phyloP scores from a whole-genome alignment of 1,140 invertebrate genomes.

The Nasonia vitripennis region DNA sequence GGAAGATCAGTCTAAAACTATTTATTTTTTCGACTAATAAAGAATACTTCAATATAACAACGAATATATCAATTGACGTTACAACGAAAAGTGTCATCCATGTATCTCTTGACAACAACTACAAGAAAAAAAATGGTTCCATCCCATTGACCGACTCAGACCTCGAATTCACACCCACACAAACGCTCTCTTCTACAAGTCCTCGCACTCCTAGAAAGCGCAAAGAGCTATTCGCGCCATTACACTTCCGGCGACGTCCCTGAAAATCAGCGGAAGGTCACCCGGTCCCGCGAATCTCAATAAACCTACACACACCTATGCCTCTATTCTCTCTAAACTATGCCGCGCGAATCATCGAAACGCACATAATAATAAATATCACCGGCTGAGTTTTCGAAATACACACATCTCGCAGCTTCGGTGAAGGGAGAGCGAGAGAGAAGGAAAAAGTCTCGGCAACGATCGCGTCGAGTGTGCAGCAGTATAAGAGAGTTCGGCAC shows the following conservation, averaged over 20 bases:
- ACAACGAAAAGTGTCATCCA: too few species aligned
- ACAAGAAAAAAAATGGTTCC: too few species aligned
- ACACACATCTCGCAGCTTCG: background rate
- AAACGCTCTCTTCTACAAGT: too few species aligned
- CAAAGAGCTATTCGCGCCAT: background rate
- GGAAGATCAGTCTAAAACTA: too few species aligned
- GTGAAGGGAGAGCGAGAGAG: constrained; percentile 28
- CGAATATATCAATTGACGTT: too few species aligned
- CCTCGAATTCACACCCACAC: too few species aligned
- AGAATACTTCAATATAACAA: too few species aligned
- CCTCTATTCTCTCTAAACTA: too few species aligned
- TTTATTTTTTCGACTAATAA: too few species aligned
- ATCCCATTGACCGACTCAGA: too few species aligned
- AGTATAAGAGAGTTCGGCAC: constrained; percentile 27
- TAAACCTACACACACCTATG: background rate
- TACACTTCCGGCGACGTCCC: background rate
- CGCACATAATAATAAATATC: background rate
- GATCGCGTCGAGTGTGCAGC: background rate
- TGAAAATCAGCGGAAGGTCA: constrained; percentile 7
- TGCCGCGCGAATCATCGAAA: background rate
- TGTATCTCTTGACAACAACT: too few species aligned
- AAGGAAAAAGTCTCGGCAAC: background rate
- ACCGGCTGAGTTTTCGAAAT: constrained; percentile 24
- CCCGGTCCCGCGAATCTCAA: background rate
- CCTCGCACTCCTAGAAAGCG: background rate